Percentiles rank a stretch among this genome's conserved stretches.
phyloP scores from a whole-genome alignment of 1,140 invertebrate species.

The Lasioglossum albipes region DNA sequence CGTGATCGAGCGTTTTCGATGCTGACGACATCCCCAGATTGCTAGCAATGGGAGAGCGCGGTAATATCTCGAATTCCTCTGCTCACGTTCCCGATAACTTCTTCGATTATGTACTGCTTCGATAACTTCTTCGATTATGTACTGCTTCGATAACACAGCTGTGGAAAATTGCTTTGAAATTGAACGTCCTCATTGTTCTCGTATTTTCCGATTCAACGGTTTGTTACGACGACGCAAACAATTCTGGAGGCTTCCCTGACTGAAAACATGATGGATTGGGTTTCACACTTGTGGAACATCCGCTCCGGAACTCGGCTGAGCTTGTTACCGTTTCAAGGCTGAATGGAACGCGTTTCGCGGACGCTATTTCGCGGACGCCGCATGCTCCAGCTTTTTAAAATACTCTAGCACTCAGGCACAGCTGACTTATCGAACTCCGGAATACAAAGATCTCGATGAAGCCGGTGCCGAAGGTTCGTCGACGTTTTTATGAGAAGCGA shows the following conservation, averaged over 20 bases:
- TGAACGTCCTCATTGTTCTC: too few species aligned
- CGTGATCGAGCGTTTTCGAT: background rate
- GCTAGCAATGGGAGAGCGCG: background rate
- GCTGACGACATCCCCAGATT: background rate
- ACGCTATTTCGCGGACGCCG: background rate
- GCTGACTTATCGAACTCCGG: too few species aligned
- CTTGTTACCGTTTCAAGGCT: background rate
- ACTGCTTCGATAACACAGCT: too few species aligned
- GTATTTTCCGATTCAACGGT: too few species aligned
- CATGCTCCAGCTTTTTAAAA: too few species aligned
- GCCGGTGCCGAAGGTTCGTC: too few species aligned
- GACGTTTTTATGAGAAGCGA: too few species aligned
- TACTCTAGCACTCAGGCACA: too few species aligned
- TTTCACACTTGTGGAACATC: slow-evolving; percentile 10
- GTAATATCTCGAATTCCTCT: background rate
- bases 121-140: slow-evolving; percentile 7
- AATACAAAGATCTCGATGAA: too few species aligned
- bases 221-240: background rate
- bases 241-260: background rate
- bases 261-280: background rate
- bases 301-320: background rate
- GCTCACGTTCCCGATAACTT: background rate
- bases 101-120: background rate
- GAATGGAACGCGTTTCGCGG: background rate
- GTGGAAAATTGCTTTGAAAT: too few species aligned